phyloP scores from a whole-genome alignment of 2,113 vertebrate species.

The Collichthys lucidus region DNA sequence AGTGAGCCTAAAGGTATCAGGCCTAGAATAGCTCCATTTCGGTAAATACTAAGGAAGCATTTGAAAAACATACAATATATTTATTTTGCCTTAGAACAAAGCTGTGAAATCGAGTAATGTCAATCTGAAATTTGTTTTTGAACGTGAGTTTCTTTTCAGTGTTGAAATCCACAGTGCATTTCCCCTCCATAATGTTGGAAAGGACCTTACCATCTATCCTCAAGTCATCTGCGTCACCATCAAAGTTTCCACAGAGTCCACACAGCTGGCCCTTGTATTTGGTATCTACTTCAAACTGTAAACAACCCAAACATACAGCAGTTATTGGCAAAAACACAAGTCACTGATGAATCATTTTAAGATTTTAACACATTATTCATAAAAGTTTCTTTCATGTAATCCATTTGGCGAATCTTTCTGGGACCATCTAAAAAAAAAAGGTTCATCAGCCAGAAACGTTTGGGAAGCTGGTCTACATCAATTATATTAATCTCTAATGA shows the following conservation, averaged over 20 bases:
- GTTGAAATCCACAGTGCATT: neutral
- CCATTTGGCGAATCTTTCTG: neutral
- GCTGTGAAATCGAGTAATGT: neutral
- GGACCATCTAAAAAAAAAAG: neutral
- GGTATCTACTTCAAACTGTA: slow-evolving; percentile 77
- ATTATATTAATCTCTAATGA: neutral
- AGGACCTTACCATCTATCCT: slow-evolving; percentile 64
- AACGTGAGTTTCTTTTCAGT: neutral
- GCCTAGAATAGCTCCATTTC: no score
- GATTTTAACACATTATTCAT: neutral
- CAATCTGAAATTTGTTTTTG: neutral
- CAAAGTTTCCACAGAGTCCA: slow-evolving; percentile 85
- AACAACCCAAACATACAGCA: slow-evolving; percentile 4
- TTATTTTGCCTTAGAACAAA: no score
- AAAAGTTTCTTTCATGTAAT: neutral
- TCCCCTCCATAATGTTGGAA: neutral
- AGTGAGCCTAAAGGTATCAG: neutral
- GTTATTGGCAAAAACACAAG: slow-evolving; percentile 1
- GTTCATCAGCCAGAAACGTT: neutral
- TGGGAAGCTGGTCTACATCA: no score
- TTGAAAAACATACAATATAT: neutral
- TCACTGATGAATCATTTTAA: neutral
- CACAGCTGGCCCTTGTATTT: slow-evolving; percentile 78
- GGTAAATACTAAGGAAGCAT: neutral
- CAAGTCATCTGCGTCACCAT: slow-evolving; percentile 73